Conservation (phyloP, 2,113 vertebrate species). For the Connochaetes taurinus region DNA sequence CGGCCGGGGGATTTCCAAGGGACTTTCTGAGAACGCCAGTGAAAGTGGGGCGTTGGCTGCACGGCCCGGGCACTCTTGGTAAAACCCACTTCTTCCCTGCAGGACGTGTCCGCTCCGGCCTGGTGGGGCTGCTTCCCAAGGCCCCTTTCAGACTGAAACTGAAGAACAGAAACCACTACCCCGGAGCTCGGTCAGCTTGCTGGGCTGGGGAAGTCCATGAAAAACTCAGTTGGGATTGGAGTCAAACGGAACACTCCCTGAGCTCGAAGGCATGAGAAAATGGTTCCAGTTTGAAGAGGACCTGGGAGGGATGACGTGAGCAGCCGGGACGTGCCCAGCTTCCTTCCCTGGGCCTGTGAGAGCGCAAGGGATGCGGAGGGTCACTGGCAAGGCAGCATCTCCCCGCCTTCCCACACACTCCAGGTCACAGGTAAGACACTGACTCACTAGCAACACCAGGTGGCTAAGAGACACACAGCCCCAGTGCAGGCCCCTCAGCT, state of each 20-base stretch:
- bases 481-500: not conserved
- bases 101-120: not conserved
- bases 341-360: not conserved
- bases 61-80: not conserved
- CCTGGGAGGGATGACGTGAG: not conserved
- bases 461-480: not conserved
- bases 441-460: conserved; percentile 68
- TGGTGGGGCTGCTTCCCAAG: not conserved
- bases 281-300: not conserved
- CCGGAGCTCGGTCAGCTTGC: not conserved
- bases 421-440: not conserved
- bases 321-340: not conserved
- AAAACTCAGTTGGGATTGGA: not conserved
- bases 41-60: conserved; percentile 57
- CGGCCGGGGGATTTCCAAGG: conserved; percentile 71
- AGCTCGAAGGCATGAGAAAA: not conserved
- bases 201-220: not conserved
- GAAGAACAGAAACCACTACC: not conserved
- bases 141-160: not conserved
- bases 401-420: not conserved
- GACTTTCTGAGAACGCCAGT: conserved; percentile 67
- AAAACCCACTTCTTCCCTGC: not conserved
- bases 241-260: not conserved
- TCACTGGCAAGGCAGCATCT: not conserved
- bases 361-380: not conserved